Evolutionary conservation across 2,888 invertebrate species (phyloP).

Genomic region (Tenthredo amoena): DNA sequence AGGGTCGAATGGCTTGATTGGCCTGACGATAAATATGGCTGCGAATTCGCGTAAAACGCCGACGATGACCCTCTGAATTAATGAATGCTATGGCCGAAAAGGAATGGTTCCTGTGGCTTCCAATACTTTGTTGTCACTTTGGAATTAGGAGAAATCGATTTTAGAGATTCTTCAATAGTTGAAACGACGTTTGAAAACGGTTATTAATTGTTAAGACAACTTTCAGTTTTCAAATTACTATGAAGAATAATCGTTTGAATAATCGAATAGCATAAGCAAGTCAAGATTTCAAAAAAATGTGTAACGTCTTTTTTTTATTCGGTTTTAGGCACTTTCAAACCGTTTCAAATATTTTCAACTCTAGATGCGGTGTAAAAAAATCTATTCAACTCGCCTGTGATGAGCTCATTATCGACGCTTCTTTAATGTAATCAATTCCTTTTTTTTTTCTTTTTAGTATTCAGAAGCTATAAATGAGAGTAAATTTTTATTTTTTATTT

Average conservation of each 20-base stretch:
- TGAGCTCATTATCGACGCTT: not conserved
- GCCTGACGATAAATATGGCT: constrained; percentile 35
- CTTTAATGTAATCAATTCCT: no score
- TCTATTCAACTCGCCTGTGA: not conserved
- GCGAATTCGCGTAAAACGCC: not conserved
- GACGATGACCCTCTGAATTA: not conserved
- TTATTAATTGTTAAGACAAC: not conserved
- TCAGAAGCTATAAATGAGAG: no score
- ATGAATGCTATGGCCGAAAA: not conserved
- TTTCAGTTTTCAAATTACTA: not conserved
- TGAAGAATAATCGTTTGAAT: not conserved
- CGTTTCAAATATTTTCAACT: not conserved
- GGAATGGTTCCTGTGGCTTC: not conserved
- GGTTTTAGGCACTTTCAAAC: not conserved
- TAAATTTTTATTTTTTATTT: no score
- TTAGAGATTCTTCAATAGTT: not conserved
- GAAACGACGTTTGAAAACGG: not conserved
- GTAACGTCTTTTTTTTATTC: not conserved
- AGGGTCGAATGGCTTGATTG: constrained; percentile 34
- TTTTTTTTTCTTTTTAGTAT: no score
- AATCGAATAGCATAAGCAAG: not conserved
- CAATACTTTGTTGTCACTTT: not conserved
- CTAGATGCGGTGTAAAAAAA: not conserved
- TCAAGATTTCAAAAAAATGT: not conserved
- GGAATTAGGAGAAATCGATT: not conserved